Evolutionary conservation across 2,888 invertebrate genomes (phyloP), one percentile per base, ranked within the genome.

Genomic region (Ophion ventricosus): DNA sequence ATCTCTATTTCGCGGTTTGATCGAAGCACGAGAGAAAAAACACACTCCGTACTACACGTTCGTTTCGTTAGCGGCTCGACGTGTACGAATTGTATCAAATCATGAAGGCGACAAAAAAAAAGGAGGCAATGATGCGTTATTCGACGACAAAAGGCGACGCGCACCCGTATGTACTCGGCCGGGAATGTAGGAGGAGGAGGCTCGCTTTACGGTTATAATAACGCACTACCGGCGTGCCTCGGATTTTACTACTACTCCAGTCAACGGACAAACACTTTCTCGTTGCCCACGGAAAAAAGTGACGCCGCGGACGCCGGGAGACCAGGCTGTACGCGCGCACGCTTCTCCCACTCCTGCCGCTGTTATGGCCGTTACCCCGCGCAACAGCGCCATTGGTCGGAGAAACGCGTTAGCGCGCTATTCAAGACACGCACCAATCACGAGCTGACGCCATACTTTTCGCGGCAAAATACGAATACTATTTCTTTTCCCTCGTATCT

Each of bases 251-350:
- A 84, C 87, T 87, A 85, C 83, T 84, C 79, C 85, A 77, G 84
- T 88, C 89, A 89, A 89, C 86, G 86, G 87, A 88, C 85, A 85
- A 87, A 85, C 87, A 20, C 66, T 63, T 56, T 70, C 77, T 64
- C 83, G 56, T 63, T 43, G 29, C 23, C 43, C 64, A 5, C 75
- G 17, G 43, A 75, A 63, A 63, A 63, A 74, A 79, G 76, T 83
- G 78, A 80, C 86, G 80, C 74, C 66, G 70, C 66, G 70, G 56
- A 43, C 43, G 43, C 49, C 49, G 49, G 49, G 49, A 49, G 72
- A 49, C 43, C 61, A 35, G 67, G 70, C 66, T 17, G 40, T 26
- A 26, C 35, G 20, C 29, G 49, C 63, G 63, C 63, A 54, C 49
- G 63, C 74, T 40, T 23, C 56, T n/a, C 14, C 35, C 40, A 29